Conservation (phyloP, 2,113 vertebrate genomes). For the Tauraco erythrolophus region DNA sequence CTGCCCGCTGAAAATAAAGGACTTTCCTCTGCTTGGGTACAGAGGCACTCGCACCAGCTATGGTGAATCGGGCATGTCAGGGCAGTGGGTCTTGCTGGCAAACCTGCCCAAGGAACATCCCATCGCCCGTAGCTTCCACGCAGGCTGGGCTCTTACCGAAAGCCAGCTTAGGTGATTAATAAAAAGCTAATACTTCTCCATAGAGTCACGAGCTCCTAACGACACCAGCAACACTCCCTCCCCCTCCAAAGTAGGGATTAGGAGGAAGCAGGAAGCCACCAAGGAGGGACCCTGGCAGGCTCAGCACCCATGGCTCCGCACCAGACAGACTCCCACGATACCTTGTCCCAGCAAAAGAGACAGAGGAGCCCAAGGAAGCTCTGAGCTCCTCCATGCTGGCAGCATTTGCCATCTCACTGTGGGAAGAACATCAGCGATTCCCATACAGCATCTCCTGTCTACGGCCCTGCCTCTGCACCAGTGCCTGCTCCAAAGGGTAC, state of each 20-base stretch:
- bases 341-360: background rate
- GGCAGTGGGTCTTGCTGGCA: background rate
- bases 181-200: slow-evolving; percentile 71
- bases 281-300: background rate
- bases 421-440: background rate
- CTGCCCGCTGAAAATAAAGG: background rate
- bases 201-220: slow-evolving; percentile 75
- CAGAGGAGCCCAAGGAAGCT: background rate
- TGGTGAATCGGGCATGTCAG: background rate
- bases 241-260: slow-evolving; percentile 49
- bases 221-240: background rate
- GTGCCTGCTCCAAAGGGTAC: fast-evolving
- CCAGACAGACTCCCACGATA: background rate
- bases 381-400: background rate
- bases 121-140: background rate
- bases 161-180: slow-evolving; percentile 83
- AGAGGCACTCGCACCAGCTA: background rate
- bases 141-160: background rate
- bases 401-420: fast-evolving
- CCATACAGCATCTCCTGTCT: background rate
- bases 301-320: background rate
- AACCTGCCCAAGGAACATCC: background rate
- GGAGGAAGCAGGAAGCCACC: slow-evolving; percentile 20
- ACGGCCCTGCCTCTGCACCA: background rate
- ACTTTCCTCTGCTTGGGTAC: background rate